Evolutionary conservation across 2,113 vertebrate species (phyloP), one percentile per base, ranked within the genome.

Genomic region (Neodontobutis hainanensis): DNA sequence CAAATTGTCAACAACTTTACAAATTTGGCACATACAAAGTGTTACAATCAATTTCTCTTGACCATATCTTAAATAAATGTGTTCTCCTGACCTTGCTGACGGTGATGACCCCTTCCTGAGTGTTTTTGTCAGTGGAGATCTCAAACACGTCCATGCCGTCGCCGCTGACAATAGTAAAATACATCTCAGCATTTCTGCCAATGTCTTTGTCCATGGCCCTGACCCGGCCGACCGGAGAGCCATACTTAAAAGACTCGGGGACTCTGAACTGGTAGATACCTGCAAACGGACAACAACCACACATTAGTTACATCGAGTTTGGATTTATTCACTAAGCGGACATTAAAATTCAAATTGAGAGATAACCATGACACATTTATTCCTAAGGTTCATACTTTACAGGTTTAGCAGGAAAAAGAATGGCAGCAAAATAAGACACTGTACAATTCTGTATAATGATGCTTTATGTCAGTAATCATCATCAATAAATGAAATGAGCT

Each of bases 61-160:
- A 27, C 19, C 19, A 27, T 27, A 27, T 27, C 19, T 27, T 27
- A 27, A 27, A 3, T 27, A 16, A 14, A 44, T 34, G 35, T 11
- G 27, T 46, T 58, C 4, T 14, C 16, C 78, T 77, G 36, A 88
- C 97, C 95, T 97, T 97, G 90, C 90, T 95, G 75, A 98, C 92
- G 3, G 87, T 94, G 77, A 99, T 88, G 62, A 97, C 83, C 48
- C 96, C 97, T 83, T 98, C 95, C 78, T 99, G 97, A 1, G 95
- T 97, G 44, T 91, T 87, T 82, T 90, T 92, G 87, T 99, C 94
- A 0, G 95, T 96, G 76, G 85, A 85, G 73, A 99, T 92, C 9
- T 94, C 87, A 72, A 98, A 98, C 92, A 94, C 85, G 75, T 95
- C 95, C 65, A 93, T 89, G 40, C 95, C 95, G 0, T 99, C 96